phyloP scores from a whole-genome alignment of 2,113 vertebrate genomes.

The Elanoides forficatus region DNA sequence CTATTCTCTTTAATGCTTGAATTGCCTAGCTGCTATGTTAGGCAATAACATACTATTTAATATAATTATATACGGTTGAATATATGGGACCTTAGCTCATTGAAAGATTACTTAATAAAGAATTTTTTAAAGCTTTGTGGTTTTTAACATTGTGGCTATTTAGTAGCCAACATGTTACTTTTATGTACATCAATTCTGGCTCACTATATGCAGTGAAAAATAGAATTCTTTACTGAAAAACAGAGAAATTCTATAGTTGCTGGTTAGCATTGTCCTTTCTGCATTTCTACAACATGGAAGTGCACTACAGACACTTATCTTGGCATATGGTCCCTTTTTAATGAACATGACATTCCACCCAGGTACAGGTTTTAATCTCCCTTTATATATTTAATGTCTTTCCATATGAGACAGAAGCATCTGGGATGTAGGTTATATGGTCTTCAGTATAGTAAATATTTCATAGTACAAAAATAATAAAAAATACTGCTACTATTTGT shows the following conservation, averaged over 20 bases:
- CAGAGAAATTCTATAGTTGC: not conserved
- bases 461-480: not conserved
- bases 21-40: not conserved
- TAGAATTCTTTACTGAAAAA: not conserved
- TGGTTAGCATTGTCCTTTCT: not conserved
- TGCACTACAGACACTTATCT: no score
- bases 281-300: not conserved
- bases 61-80: not conserved
- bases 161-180: not conserved
- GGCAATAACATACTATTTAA: not conserved
- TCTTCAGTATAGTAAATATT: not conserved
- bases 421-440: not conserved
- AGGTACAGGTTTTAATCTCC: not conserved
- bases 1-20: not conserved
- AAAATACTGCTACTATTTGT: not conserved
- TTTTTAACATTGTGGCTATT: not conserved
- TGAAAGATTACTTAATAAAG: not conserved
- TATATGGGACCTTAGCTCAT: not conserved
- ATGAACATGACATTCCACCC: not conserved
- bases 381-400: not conserved
- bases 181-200: not conserved
- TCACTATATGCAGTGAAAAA: not conserved
- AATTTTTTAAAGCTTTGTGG: not conserved
- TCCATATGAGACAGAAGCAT: not conserved
- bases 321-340: not conserved